Conservation (phyloP, 2,797 vertebrate genomes). For the Danio aesculapii region DNA sequence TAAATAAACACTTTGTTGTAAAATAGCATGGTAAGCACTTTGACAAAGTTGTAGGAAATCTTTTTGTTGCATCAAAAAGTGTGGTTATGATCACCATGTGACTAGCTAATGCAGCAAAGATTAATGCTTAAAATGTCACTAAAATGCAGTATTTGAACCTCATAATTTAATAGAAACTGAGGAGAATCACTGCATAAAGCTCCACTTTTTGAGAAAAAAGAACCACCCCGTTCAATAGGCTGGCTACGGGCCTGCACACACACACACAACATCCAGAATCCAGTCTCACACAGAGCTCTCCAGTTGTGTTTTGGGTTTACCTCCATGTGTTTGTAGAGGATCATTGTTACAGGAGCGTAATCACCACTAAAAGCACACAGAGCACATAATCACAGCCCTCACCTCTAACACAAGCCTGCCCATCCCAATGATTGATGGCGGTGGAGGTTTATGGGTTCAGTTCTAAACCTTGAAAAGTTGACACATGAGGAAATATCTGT, state of each 20-base stretch:
- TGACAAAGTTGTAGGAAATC: too few relatives aligned
- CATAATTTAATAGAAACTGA: too few relatives aligned
- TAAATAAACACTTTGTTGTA: too few relatives aligned
- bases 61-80: too few relatives aligned
- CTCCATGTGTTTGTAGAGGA: conserved; percentile 49
- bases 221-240: too few relatives aligned
- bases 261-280: background rate
- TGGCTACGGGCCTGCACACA: background rate
- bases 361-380: conserved; percentile 55
- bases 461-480: background rate
- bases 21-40: too few relatives aligned
- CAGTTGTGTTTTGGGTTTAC: conserved; percentile 45
- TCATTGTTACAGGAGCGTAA: conserved; percentile 57
- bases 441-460: conserved; percentile 18
- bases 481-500: background rate
- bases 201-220: too few relatives aligned
- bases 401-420: conserved; percentile 65
- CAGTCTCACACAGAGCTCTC: conserved; percentile 22
- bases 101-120: too few relatives aligned
- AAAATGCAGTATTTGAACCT: too few relatives aligned
- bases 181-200: too few relatives aligned
- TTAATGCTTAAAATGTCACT: too few relatives aligned
- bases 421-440: conserved; percentile 76
- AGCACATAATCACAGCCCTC: conserved; percentile 67
- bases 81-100: too few relatives aligned